phyloP scores from a whole-genome alignment of 2,113 vertebrate genomes.

The Scomber scombrus region DNA sequence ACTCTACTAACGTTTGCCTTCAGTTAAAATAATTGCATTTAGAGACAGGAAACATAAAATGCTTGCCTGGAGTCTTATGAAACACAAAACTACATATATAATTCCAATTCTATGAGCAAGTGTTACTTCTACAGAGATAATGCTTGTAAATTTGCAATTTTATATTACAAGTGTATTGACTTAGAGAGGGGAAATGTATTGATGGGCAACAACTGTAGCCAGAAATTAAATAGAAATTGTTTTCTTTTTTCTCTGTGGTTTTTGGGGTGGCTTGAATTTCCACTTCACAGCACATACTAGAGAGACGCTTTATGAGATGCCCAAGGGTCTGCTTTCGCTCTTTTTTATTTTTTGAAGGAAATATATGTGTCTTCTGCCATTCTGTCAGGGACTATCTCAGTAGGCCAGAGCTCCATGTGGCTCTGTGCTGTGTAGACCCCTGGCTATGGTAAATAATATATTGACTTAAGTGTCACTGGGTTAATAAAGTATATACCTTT shows the following conservation, averaged over 20 bases:
- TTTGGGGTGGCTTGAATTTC: slow-evolving; percentile 43
- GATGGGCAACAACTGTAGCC: slow-evolving; percentile 24
- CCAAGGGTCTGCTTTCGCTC: slow-evolving; percentile 55
- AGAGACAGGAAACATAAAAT: slow-evolving; percentile 43
- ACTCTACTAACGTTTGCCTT: slow-evolving; percentile 56
- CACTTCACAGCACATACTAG: slow-evolving; percentile 62
- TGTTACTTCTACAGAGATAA: slow-evolving; percentile 48
- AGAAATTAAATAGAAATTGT: slow-evolving; percentile 49
- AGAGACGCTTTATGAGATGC: slow-evolving; percentile 56
- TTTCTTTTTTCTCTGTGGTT: slow-evolving; percentile 22
- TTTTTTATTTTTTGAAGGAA: slow-evolving; percentile 51
- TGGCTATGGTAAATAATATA: slow-evolving; percentile 75
- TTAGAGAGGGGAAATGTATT: slow-evolving; percentile 50
- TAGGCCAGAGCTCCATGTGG: slow-evolving; percentile 46
- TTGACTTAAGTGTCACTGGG: slow-evolving; percentile 58
- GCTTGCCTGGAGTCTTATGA: slow-evolving; percentile 38
- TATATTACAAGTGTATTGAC: slow-evolving; percentile 45
- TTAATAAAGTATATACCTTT: slow-evolving; percentile 66
- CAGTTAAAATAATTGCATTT: slow-evolving; percentile 61
- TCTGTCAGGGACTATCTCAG: slow-evolving; percentile 59
- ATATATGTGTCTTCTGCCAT: slow-evolving; percentile 51
- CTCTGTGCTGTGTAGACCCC: slow-evolving; percentile 38
- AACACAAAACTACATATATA: slow-evolving; percentile 43
- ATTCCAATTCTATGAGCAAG: slow-evolving; percentile 38
- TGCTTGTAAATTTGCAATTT: slow-evolving; percentile 47